phyloP scores from a whole-genome alignment of 2,888 invertebrate species.

The Noctua fimbriata region DNA sequence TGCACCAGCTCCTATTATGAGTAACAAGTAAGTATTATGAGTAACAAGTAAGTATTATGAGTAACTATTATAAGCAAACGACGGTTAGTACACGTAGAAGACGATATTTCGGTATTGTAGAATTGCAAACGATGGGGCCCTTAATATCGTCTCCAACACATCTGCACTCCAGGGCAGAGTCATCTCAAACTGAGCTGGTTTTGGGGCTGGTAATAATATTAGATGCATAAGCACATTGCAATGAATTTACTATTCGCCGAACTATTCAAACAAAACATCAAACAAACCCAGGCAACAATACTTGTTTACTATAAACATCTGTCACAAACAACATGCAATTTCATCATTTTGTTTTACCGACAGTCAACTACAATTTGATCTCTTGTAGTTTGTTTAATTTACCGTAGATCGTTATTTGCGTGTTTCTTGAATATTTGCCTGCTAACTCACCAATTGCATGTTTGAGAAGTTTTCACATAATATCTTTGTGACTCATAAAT shows the following conservation, averaged over 20 bases:
- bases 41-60: too few species aligned
- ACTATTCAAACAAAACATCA: neutral
- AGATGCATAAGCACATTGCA: neutral
- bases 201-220: neutral
- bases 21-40: too few species aligned
- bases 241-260: neutral
- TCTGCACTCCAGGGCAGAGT: neutral
- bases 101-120: too few species aligned
- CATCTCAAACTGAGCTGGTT: neutral
- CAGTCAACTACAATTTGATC: conserved; percentile 43
- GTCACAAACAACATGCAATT: conserved; percentile 38
- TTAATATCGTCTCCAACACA: neutral
- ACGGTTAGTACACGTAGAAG: too few species aligned
- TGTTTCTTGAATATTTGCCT: conserved; percentile 39
- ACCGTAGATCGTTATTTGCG: conserved; percentile 31
- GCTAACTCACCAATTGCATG: conserved; percentile 35
- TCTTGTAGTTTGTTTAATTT: conserved; percentile 35
- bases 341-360: conserved; percentile 31
- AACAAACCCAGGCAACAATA: conserved; percentile 24
- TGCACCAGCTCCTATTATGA: neutral
- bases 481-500: conserved; percentile 26
- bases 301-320: conserved; percentile 45
- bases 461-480: conserved; percentile 27
- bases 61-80: neutral
- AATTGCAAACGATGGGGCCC: neutral